Evolutionary conservation across 2,888 invertebrate species (phyloP).

Genomic region (Drosophila nigricruria): DNA sequence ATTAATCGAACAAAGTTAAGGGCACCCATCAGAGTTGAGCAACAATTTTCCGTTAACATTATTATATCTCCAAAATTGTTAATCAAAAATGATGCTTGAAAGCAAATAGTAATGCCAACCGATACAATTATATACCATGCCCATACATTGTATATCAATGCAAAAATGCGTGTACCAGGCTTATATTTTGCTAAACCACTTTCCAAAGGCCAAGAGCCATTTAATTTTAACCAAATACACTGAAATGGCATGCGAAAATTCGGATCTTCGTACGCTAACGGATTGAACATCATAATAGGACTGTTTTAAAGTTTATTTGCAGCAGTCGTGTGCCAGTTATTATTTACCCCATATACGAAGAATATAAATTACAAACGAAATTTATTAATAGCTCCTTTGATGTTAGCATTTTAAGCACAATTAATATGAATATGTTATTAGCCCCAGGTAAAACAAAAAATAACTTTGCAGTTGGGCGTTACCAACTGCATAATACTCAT

Average conservation of each 20-base stretch:
- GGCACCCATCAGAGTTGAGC: conserved; percentile 84
- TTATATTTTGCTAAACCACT: background rate
- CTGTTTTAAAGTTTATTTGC: background rate
- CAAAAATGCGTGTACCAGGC: background rate
- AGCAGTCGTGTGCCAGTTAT: background rate
- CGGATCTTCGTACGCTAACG: conserved; percentile 57
- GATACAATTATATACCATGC: conserved; percentile 82
- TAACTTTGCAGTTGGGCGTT: background rate
- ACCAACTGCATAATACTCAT: too few relatives aligned
- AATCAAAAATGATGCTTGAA: conserved; percentile 81
- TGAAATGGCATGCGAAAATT: conserved; percentile 82
- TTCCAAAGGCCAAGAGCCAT: conserved; percentile 83
- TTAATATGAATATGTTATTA: background rate
- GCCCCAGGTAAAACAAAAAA: background rate
- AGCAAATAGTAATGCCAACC: conserved; percentile 82
- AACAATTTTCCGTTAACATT: conserved; percentile 84
- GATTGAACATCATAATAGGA: conserved; percentile 69
- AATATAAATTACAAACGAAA: background rate
- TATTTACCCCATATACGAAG: background rate
- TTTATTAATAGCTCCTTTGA: background rate
- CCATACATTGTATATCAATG: conserved; percentile 74
- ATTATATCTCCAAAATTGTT: conserved; percentile 82
- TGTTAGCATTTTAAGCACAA: background rate
- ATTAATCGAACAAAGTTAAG: conserved; percentile 83
- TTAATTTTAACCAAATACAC: conserved; percentile 83